Conservation (phyloP, 1,140 invertebrate genomes). For the Panagrolaimus sp. region DNA sequence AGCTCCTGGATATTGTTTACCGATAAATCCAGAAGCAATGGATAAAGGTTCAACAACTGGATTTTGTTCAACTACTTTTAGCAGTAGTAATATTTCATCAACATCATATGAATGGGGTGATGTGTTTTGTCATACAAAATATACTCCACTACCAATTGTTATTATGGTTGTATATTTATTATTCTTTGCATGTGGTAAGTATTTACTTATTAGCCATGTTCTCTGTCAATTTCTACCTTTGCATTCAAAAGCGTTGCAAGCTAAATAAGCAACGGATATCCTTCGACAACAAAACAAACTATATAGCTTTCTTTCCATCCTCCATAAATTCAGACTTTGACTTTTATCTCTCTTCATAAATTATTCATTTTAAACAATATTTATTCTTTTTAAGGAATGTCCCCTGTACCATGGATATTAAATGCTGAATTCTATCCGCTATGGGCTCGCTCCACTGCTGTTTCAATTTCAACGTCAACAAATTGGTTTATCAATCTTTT, state of each 20-base stretch:
- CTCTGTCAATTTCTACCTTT: too few relatives aligned
- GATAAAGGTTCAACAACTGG: background rate
- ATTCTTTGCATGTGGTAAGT: conserved; percentile 7
- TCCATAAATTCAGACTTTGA: too few relatives aligned
- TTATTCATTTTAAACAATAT: too few relatives aligned
- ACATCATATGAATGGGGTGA: conserved; percentile 30
- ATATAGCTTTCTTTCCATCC: too few relatives aligned
- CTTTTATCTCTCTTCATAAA: too few relatives aligned
- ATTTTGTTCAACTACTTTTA: conserved; percentile 1
- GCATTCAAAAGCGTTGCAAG: too few relatives aligned
- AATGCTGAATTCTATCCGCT: conserved; percentile 67
- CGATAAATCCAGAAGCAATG: conserved; percentile 17
- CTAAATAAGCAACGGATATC: too few relatives aligned
- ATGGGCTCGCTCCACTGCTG: conserved; percentile 64
- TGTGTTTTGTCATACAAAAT: conserved; percentile 32
- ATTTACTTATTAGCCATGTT: too few relatives aligned
- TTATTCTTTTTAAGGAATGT: conserved; percentile 60
- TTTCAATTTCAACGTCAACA: conserved; percentile 63
- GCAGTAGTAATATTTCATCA: too few relatives aligned
- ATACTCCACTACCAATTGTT: conserved; percentile 34
- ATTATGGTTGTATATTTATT: conserved; percentile 45
- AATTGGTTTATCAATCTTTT: conserved; percentile 66
- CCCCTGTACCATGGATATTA: conserved; percentile 68
- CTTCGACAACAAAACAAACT: too few relatives aligned
- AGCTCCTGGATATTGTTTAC: conserved; percentile 28